These are phyloP conservation scores for Apodemus agrarius DNA, from an alignment of 2,797 vertebrate genomes.

Conservation along the genomic window DNA sequence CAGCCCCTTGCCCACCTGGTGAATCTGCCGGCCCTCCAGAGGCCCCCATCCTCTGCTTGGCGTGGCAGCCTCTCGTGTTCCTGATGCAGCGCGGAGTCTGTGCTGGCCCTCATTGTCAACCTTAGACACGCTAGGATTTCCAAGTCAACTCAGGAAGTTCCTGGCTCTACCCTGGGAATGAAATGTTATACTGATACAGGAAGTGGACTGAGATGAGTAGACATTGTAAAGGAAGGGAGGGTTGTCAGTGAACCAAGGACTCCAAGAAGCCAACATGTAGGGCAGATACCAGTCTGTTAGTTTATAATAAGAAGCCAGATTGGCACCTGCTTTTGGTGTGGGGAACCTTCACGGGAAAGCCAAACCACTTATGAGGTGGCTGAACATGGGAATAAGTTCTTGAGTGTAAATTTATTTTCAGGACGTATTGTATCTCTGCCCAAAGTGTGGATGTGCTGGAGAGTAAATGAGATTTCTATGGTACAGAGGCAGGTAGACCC, in stretches of 20 bases:
- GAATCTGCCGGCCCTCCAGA: too few species aligned
- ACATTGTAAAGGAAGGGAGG: neutral
- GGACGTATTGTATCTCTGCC: neutral
- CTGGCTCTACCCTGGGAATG: neutral
- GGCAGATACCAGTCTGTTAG: neutral
- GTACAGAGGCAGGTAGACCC: neutral
- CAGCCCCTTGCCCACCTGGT: neutral
- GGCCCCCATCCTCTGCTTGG: neutral
- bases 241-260: neutral
- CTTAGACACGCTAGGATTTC: neutral
- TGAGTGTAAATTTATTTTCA: neutral
- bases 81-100: neutral
- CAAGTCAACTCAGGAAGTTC: neutral
- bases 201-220: neutral
- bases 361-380: neutral
- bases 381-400: neutral
- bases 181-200: neutral
- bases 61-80: neutral
- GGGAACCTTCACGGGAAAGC: neutral
- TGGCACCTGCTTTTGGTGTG: neutral
- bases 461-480: neutral
- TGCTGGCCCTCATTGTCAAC: neutral
- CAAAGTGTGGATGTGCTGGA: neutral
- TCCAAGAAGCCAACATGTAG: neutral
- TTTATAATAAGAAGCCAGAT: neutral